A percentile compares a stretch with the other conserved stretches of the same genome.
phyloP scores from a whole-genome alignment of 2,797 vertebrate species.

The Pelochelys cantorii region DNA sequence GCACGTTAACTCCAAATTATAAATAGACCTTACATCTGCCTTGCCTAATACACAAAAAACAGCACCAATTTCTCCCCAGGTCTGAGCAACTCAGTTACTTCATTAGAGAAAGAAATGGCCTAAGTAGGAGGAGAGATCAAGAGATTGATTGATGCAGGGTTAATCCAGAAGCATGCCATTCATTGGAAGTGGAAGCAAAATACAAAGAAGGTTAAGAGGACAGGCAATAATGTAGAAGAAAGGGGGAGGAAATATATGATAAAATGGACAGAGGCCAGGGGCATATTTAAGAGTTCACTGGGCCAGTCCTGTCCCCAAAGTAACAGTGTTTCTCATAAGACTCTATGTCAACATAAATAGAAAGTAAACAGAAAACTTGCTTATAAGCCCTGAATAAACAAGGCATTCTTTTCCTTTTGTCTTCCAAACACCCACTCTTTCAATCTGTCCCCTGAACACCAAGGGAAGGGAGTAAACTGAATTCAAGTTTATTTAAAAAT shows the following conservation, averaged over 20 bases:
- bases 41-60: accelerated
- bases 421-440: background rate
- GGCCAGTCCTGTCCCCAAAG: background rate
- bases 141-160: accelerated
- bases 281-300: background rate
- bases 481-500: background rate
- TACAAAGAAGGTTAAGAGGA: background rate
- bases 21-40: background rate
- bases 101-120: too few relatives aligned
- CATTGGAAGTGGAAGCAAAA: accelerated
- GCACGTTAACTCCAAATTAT: accelerated
- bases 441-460: background rate
- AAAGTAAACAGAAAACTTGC: background rate
- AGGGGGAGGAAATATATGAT: accelerated
- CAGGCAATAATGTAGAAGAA: background rate
- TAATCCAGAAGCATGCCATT: accelerated
- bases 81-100: accelerated
- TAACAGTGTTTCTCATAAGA: background rate
- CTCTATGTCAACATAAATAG: background rate
- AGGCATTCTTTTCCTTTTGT: background rate
- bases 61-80: background rate
- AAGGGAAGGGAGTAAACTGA: background rate
- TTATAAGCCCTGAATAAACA: background rate
- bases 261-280: background rate
- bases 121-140: background rate